Conservation (phyloP, 2,888 invertebrate genomes). For the Sipha maydis region DNA sequence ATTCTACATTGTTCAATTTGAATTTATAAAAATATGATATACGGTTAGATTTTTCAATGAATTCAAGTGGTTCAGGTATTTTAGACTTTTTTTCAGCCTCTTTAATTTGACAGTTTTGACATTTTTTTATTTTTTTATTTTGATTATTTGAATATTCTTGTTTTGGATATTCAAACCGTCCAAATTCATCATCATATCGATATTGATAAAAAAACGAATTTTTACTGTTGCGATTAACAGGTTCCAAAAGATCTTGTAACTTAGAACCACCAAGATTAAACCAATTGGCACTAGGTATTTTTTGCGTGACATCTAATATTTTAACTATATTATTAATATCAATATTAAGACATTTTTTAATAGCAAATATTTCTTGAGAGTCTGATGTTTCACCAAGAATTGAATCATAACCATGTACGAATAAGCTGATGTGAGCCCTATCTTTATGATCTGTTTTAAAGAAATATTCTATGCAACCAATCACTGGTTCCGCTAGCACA, state of each 20-base stretch:
- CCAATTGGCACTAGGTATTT: not conserved
- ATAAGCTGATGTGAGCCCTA: conserved; percentile 27
- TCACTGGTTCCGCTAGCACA: not conserved
- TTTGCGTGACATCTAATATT: not conserved
- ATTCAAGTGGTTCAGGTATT: not conserved
- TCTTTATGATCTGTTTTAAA: not conserved
- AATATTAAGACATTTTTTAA: conserved; percentile 9
- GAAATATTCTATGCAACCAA: conserved; percentile 3
- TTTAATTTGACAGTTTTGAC: not conserved
- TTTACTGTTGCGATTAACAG: not conserved
- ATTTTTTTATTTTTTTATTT: not conserved
- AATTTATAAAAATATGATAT: not conserved
- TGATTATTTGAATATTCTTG: not conserved
- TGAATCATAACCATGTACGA: conserved; percentile 77
- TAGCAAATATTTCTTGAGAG: conserved; percentile 78
- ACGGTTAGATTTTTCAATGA: not conserved
- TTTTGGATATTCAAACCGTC: conserved; percentile 5
- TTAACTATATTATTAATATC: not conserved
- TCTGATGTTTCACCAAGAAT: conserved; percentile 83
- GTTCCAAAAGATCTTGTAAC: not conserved
- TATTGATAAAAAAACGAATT: conserved; percentile 23
- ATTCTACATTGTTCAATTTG: not conserved
- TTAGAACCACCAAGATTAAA: not conserved
- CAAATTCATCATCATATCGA: not conserved
- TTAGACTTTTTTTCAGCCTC: not conserved